These are phyloP conservation scores for Drosophila kanekoi DNA, from an alignment of 2,888 invertebrate genomes.

Conservation along the genomic window DNA sequence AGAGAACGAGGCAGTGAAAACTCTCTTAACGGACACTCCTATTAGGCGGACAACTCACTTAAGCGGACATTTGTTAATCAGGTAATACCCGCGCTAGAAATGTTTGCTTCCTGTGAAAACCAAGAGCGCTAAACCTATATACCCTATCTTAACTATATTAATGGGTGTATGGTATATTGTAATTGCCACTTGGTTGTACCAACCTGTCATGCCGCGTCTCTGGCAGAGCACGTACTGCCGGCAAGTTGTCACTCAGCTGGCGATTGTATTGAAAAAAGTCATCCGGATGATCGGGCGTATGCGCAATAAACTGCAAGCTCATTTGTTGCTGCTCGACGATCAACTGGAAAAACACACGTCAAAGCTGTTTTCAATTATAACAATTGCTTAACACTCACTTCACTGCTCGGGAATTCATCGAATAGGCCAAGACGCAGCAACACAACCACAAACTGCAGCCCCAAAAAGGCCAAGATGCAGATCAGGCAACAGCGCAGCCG, in stretches of 20 bases:
- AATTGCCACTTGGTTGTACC: slow-evolving; percentile 1
- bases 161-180: too few relatives aligned
- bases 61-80: too few relatives aligned
- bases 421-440: slow-evolving; percentile 2
- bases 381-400: slow-evolving; percentile 27
- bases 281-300: slow-evolving; percentile 32
- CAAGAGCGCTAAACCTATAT: neutral
- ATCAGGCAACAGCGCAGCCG: slow-evolving; percentile 32
- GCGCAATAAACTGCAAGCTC: slow-evolving; percentile 39
- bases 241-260: slow-evolving; percentile 70
- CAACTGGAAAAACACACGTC: slow-evolving; percentile 3
- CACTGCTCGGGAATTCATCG: neutral
- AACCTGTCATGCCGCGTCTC: slow-evolving; percentile 79
- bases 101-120: neutral
- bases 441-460: slow-evolving; percentile 37
- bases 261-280: slow-evolving; percentile 61
- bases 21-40: too few relatives aligned
- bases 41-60: too few relatives aligned
- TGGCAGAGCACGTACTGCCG: slow-evolving; percentile 71
- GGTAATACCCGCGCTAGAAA: neutral
- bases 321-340: neutral
- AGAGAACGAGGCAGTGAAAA: too few relatives aligned
- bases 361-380: neutral
- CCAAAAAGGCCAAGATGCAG: slow-evolving; percentile 25
- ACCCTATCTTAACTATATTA: neutral